Evolutionary conservation across 1,140 invertebrate species (phyloP), one percentile per base, ranked within the genome.

Genomic region (Nixonia krombeini): DNA sequence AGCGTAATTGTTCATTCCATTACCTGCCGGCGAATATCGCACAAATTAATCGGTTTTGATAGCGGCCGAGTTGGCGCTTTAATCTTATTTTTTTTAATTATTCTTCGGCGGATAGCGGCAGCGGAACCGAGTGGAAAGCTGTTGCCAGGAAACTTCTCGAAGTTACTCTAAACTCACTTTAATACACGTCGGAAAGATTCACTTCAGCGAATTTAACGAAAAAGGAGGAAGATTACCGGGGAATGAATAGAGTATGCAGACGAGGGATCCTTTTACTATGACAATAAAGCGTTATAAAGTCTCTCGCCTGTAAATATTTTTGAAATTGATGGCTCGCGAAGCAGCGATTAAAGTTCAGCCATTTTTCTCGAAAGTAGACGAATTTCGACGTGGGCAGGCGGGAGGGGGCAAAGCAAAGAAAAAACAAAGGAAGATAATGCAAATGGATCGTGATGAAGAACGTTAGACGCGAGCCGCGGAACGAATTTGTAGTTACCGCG

Each of bases 161-260:
- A 61, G 49, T 61, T 61, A 35, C 57, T 61, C 49, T 53, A 53
- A 61, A 61, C 57, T 61, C 49, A 52, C 57, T 61, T 61, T 61
- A 61, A 61, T 61, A 61, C 37, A 52, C 42, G 49, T 52, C 44
- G 41, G 17, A 52, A 52, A 61, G 47, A 61, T 61, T 61, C 41
- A 29, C 47, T 46, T 52, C 41, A 46, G 33, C 49, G 49, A 61
- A 61, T 61, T 51, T 51, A 45, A 59, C 56, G 31, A 59, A 59
- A 50, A 40, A 47, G 44, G 56, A 59, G 52, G 57, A 59, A 59
- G 40, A 51, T 46, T 51, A 40, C 38, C 15, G 17, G 47, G 21
- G 33, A 52, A 61, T 47, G 57, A 52, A 61, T 47, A 33, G 35
- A 41, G 35, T 47, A 62, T 62, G 57, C 42, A 61, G 41, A 42